Percentiles rank a stretch among this genome's conserved stretches.
These are phyloP conservation scores for Rhinoraja longicauda DNA, from an alignment of 2,797 vertebrate species.

Conservation along the genomic window DNA sequence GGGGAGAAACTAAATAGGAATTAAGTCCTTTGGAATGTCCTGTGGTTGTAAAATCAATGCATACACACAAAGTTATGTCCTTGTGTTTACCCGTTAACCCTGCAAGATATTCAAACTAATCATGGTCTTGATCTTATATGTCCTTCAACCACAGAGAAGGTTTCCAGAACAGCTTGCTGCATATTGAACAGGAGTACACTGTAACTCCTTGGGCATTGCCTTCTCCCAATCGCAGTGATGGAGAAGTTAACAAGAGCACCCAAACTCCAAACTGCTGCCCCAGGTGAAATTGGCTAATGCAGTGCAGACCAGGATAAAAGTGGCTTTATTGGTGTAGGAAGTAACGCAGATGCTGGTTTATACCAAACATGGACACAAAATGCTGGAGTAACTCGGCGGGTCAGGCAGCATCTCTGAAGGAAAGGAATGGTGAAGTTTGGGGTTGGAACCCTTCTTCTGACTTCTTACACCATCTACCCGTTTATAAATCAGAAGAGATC, in stretches of 20 bases:
- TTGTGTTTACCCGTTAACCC: neutral
- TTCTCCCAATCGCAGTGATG: neutral
- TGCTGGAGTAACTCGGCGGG: too few relatives aligned
- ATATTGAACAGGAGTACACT: neutral
- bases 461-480: too few relatives aligned
- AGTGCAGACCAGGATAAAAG: neutral
- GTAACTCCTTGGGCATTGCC: neutral
- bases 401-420: too few relatives aligned
- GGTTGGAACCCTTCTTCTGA: too few relatives aligned
- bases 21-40: neutral
- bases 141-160: neutral
- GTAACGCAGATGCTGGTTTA: too few relatives aligned
- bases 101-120: neutral
- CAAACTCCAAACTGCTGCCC: too few relatives aligned
- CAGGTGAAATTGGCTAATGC: neutral
- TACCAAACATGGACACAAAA: too few relatives aligned
- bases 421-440: too few relatives aligned
- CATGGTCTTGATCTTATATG: neutral
- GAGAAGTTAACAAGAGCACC: neutral
- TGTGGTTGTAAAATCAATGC: neutral
- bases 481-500: too few relatives aligned
- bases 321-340: too few relatives aligned
- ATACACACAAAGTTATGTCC: neutral
- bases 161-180: neutral
- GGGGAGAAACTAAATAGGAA: neutral